phyloP scores from a whole-genome alignment of 2,797 vertebrate genomes.

The Echiichthys vipera region DNA sequence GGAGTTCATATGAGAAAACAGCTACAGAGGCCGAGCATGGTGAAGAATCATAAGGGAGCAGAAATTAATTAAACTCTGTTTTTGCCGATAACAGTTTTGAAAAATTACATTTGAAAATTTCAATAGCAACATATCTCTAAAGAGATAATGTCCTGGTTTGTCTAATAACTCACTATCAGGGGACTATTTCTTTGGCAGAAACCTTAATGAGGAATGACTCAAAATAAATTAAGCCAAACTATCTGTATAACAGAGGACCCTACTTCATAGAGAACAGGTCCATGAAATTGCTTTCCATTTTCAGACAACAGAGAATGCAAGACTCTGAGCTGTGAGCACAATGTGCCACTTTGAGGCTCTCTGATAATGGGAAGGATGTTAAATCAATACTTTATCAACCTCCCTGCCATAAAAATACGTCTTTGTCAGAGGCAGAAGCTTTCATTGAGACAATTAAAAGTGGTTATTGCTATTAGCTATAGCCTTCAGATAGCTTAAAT shows the following conservation, averaged over 20 bases:
- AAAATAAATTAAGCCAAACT: conserved; percentile 16
- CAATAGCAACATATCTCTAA: background rate
- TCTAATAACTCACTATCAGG: background rate
- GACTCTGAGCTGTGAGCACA: conserved; percentile 15
- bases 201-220: background rate
- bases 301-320: conserved; percentile 26
- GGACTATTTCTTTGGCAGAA: background rate
- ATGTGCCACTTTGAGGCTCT: conserved; percentile 25
- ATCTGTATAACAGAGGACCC: background rate
- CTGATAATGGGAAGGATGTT: conserved; percentile 49
- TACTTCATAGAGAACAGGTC: background rate
- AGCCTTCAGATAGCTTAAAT: conserved; percentile 49
- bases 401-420: conserved; percentile 17
- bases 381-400: conserved; percentile 73
- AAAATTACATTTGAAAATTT: background rate
- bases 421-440: conserved; percentile 13
- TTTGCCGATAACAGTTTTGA: background rate
- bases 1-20: too few species aligned
- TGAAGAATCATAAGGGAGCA: background rate
- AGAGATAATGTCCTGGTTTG: conserved; percentile 4
- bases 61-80: background rate
- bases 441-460: conserved; percentile 60
- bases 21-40: background rate
- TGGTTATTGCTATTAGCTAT: conserved; percentile 39
- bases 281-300: conserved; percentile 43